Percentiles rank a stretch among this genome's conserved stretches.
phyloP scores from a whole-genome alignment of 2,888 invertebrate genomes.

The Aspidiotus destructor region DNA sequence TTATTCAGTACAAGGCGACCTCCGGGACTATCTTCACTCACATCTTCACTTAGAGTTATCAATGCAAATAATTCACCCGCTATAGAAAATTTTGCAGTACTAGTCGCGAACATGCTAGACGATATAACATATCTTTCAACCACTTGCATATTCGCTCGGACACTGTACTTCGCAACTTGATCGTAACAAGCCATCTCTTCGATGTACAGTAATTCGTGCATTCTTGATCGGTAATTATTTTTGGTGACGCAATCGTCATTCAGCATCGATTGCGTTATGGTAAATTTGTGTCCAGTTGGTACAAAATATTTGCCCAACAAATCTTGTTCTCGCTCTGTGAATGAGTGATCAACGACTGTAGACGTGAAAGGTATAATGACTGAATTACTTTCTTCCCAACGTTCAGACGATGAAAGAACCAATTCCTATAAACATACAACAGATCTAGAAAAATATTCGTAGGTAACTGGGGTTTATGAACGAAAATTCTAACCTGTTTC shows the following conservation, averaged over 20 bases:
- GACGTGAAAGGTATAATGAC: slow-evolving; percentile 49
- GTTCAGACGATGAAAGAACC: slow-evolving; percentile 51
- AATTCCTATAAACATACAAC: slow-evolving; percentile 40
- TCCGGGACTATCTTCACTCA: slow-evolving; percentile 72
- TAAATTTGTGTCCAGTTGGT: slow-evolving; percentile 56
- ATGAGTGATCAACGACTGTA: slow-evolving; percentile 44
- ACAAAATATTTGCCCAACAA: slow-evolving; percentile 55
- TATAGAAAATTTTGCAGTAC: slow-evolving; percentile 64
- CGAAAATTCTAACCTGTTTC: slow-evolving; percentile 40
- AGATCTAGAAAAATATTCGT: neutral
- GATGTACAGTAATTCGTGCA: slow-evolving; percentile 64
- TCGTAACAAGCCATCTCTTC: slow-evolving; percentile 48
- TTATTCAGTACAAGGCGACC: slow-evolving; percentile 68
- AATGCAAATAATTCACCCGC: slow-evolving; percentile 67
- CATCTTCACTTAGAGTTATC: slow-evolving; percentile 58
- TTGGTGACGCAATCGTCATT: slow-evolving; percentile 53
- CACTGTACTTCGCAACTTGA: slow-evolving; percentile 56
- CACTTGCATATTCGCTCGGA: slow-evolving; percentile 53
- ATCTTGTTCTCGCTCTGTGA: slow-evolving; percentile 47
- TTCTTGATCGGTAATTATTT: slow-evolving; percentile 60
- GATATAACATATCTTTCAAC: slow-evolving; percentile 59
- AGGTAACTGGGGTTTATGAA: neutral
- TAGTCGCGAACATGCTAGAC: slow-evolving; percentile 56
- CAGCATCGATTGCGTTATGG: slow-evolving; percentile 58
- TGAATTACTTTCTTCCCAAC: slow-evolving; percentile 52